phyloP scores from a whole-genome alignment of 2,113 vertebrate species.

The Rhinolophus sinicus region DNA sequence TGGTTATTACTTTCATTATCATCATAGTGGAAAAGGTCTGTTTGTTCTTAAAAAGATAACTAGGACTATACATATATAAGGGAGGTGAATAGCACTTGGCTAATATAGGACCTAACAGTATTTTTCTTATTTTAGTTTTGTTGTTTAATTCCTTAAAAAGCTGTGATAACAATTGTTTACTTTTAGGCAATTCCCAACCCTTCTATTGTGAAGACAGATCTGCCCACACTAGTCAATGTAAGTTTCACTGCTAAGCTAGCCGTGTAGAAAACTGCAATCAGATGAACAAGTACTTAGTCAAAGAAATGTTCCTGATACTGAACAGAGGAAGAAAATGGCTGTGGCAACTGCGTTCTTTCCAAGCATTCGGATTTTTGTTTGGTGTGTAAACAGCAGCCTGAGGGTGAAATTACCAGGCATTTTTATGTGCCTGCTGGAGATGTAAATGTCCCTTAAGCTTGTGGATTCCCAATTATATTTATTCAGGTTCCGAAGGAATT shows the following conservation, averaged over 20 bases:
- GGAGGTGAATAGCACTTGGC: neutral
- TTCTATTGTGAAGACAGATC: constrained; percentile 51
- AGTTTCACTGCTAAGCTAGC: constrained; percentile 65
- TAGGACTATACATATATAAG: neutral
- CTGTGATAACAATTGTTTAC: neutral
- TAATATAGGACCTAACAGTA: neutral
- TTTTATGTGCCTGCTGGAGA: neutral
- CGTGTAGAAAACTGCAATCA: constrained; percentile 67
- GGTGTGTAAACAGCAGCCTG: neutral
- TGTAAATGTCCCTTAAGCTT: neutral
- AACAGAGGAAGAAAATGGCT: neutral
- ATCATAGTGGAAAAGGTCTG: neutral
- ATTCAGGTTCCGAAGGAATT: neutral
- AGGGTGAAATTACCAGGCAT: neutral
- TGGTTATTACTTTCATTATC: neutral
- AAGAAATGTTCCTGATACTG: constrained; percentile 42
- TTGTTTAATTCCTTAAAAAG: neutral
- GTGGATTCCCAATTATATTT: neutral
- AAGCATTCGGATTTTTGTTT: neutral
- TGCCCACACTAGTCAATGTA: constrained; percentile 46
- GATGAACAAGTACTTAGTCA: constrained; percentile 64
- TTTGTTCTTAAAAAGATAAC: neutral
- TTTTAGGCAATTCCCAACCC: constrained; percentile 19
- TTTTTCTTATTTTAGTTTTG: neutral
- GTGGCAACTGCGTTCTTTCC: neutral